Conservation (phyloP, 2,113 vertebrate species). For the Sinocyclocheilus maitianheensis region DNA sequence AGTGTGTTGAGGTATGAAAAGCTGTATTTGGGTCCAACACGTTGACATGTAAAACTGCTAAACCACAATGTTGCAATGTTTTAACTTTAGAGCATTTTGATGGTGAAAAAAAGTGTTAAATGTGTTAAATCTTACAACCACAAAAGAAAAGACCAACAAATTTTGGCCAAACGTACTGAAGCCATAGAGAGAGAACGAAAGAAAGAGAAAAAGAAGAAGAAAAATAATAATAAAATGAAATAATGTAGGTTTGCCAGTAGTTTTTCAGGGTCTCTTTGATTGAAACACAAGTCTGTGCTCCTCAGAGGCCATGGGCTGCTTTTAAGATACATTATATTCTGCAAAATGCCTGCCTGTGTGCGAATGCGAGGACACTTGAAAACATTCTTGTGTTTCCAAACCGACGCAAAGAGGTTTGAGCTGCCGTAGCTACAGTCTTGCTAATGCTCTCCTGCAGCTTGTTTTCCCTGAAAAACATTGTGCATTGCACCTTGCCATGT, state of each 20-base stretch:
- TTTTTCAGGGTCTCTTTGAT: slow-evolving; percentile 59
- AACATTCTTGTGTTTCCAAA: slow-evolving; percentile 78
- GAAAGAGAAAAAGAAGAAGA: background rate
- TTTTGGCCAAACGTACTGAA: background rate
- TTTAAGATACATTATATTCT: slow-evolving; percentile 77
- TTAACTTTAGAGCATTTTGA: slow-evolving; percentile 10
- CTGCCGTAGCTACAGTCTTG: slow-evolving; percentile 69
- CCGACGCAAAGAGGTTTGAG: slow-evolving; percentile 73
- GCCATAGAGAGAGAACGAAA: background rate
- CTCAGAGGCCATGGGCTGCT: slow-evolving; percentile 66
- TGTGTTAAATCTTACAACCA: background rate
- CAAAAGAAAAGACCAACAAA: background rate
- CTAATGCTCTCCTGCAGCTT: slow-evolving; percentile 64
- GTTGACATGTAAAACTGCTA: background rate
- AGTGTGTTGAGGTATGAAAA: background rate
- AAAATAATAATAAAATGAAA: background rate
- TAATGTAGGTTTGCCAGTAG: slow-evolving; percentile 57
- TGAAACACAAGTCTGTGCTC: slow-evolving; percentile 67
- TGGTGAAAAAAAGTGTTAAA: background rate
- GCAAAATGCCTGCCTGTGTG: slow-evolving; percentile 71
- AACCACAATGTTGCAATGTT: background rate
- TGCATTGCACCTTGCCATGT: background rate
- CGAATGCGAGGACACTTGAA: slow-evolving; percentile 70
- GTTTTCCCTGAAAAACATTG: slow-evolving; percentile 51
- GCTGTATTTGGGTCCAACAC: slow-evolving; percentile 27